Evolutionary conservation across 1,140 invertebrate species (phyloP).

Genomic region (Macrotrachela quadricornifera): DNA sequence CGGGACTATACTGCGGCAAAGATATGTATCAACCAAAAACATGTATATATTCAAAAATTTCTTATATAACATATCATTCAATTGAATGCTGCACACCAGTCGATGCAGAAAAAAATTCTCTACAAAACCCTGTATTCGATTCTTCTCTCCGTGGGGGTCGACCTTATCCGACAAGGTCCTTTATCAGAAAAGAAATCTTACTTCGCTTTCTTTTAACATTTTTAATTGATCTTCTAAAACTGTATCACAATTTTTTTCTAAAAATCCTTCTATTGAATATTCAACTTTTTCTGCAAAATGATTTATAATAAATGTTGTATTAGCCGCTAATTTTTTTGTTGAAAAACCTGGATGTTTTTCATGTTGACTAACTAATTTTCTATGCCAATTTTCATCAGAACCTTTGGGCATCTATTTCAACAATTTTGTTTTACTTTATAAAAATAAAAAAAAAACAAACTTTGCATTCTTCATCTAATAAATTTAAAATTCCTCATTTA

Average conservation of each 20-base stretch:
- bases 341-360: conserved; percentile 49
- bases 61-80: too few species aligned
- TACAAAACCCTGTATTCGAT: too few species aligned
- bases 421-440: too few species aligned
- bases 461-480: conserved; percentile 86
- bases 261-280: conserved; percentile 71
- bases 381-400: conserved; percentile 69
- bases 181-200: conserved; percentile 15
- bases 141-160: too few species aligned
- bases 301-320: conserved; percentile 74
- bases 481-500: conserved; percentile 75
- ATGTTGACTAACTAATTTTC: conserved; percentile 62
- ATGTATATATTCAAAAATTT: too few species aligned
- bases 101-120: too few species aligned
- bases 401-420: conserved; percentile 60
- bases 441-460: conserved; percentile 34
- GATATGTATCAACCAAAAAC: too few species aligned
- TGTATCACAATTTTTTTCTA: conserved; percentile 91
- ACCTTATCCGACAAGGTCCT: too few species aligned
- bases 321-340: conserved; percentile 45
- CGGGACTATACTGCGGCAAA: too few species aligned
- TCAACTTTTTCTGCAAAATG: conserved; percentile 83
- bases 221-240: conserved; percentile 77
- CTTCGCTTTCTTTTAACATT: conserved; percentile 37
- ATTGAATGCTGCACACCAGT: too few species aligned